Percentiles rank a stretch among this genome's conserved stretches.
Evolutionary conservation across 2,888 invertebrate species (phyloP).

Genomic region (Conchocele bisecta): DNA sequence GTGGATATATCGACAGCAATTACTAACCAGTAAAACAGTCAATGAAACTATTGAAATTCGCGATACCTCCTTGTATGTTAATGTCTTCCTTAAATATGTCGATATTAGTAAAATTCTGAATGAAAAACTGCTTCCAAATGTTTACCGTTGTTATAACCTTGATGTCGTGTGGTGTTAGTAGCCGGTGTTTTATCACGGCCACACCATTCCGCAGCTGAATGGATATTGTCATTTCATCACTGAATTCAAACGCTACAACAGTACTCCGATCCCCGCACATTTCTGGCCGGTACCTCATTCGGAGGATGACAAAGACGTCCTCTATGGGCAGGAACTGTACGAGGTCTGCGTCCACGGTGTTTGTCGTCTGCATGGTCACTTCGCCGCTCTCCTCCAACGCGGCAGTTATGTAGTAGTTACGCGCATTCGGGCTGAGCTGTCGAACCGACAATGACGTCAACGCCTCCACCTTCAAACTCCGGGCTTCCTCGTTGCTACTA

Average conservation of each 20-base stretch:
- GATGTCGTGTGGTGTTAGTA: too few relatives aligned
- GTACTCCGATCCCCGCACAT: slow-evolving; percentile 37
- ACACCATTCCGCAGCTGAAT: background rate
- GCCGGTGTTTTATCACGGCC: too few relatives aligned
- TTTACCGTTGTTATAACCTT: too few relatives aligned
- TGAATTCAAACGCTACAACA: slow-evolving; percentile 49
- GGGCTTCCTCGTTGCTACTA: slow-evolving; percentile 36
- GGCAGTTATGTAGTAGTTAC: slow-evolving; percentile 56
- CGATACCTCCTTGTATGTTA: too few relatives aligned
- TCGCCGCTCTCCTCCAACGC: background rate
- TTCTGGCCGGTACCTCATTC: slow-evolving; percentile 57
- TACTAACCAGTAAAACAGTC: too few relatives aligned
- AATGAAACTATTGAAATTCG: too few relatives aligned
- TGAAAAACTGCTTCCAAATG: too few relatives aligned
- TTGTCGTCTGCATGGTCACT: background rate
- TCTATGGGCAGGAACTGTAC: slow-evolving; percentile 42
- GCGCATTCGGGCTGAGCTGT: slow-evolving; percentile 67
- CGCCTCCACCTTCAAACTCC: slow-evolving; percentile 46
- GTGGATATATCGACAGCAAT: too few relatives aligned
- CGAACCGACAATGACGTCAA: slow-evolving; percentile 46
- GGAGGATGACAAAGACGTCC: slow-evolving; percentile 56
- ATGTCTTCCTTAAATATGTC: too few relatives aligned
- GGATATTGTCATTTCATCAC: slow-evolving; percentile 31
- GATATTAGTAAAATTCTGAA: too few relatives aligned
- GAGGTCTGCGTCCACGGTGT: background rate